These are phyloP conservation scores for Uria aalge DNA, from an alignment of 2,113 vertebrate species.

Conservation along the genomic window DNA sequence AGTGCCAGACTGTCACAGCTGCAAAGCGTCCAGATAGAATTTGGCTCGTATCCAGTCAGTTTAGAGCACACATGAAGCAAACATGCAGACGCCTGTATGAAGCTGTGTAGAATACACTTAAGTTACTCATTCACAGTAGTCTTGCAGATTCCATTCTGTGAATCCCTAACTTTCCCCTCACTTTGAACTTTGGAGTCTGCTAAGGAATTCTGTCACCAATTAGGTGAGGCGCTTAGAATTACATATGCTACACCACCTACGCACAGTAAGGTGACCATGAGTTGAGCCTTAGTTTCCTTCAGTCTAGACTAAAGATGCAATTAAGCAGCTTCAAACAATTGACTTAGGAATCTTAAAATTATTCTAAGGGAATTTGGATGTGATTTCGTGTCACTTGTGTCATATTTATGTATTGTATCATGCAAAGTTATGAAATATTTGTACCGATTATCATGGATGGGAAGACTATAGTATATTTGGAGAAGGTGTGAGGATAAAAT, in stretches of 20 bases:
- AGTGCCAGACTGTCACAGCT: constrained; percentile 11
- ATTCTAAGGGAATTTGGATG: neutral
- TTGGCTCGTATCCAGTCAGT: neutral
- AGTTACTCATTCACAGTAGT: neutral
- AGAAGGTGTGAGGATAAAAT: neutral
- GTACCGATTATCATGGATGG: neutral
- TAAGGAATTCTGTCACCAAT: neutral
- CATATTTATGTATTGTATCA: neutral
- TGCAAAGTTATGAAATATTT: neutral
- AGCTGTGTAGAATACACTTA: neutral
- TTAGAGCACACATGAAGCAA: neutral
- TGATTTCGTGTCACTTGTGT: neutral
- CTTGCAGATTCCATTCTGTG: neutral
- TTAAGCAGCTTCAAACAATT: neutral
- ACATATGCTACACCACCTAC: rapidly evolving
- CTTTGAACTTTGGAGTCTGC: rapidly evolving
- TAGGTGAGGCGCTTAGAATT: neutral
- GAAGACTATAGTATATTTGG: neutral
- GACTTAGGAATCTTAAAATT: neutral
- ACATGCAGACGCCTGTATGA: neutral
- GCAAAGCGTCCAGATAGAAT: neutral
- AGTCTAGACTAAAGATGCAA: neutral
- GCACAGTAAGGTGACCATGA: neutral
- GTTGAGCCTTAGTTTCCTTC: neutral
- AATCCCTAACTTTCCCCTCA: neutral